These are phyloP conservation scores for Centropus unirufus DNA, from an alignment of 2,113 vertebrate genomes.

Conservation along the genomic window DNA sequence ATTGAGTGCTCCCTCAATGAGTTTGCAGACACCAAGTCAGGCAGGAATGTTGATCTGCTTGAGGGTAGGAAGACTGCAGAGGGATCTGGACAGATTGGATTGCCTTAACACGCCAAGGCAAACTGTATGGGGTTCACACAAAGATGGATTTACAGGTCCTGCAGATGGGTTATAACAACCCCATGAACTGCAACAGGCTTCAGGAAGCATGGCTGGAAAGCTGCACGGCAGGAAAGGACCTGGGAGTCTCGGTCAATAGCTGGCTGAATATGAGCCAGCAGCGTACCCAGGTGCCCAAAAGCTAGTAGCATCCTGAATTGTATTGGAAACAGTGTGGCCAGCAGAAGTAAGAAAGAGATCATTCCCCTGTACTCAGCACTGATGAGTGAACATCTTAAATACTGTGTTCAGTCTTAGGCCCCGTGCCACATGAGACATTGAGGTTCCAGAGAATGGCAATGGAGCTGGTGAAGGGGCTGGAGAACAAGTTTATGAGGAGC, in stretches of 20 bases:
- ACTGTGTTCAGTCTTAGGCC: no score
- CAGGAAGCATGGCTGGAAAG: not conserved
- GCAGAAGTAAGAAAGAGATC: not conserved
- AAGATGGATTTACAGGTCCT: rapidly evolving
- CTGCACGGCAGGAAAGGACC: rapidly evolving
- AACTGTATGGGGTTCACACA: not conserved
- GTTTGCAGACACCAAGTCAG: not conserved
- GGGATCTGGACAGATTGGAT: not conserved
- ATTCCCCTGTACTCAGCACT: rapidly evolving
- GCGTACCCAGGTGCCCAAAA: no score
- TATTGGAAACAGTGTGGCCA: rapidly evolving
- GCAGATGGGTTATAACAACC: not conserved
- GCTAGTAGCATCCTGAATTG: not conserved
- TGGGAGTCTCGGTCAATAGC: rapidly evolving
- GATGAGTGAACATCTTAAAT: not conserved
- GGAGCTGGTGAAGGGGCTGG: no score
- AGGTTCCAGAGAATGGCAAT: no score
- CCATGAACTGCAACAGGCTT: rapidly evolving
- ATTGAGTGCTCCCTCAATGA: not conserved
- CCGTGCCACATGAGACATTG: no score
- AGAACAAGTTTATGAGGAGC: no score
- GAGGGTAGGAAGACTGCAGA: not conserved
- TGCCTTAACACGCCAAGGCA: rapidly evolving
- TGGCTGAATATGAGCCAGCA: not conserved
- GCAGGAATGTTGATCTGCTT: not conserved